phyloP scores from a whole-genome alignment of 1,140 invertebrate genomes.

The Portunus trituberculatus region DNA sequence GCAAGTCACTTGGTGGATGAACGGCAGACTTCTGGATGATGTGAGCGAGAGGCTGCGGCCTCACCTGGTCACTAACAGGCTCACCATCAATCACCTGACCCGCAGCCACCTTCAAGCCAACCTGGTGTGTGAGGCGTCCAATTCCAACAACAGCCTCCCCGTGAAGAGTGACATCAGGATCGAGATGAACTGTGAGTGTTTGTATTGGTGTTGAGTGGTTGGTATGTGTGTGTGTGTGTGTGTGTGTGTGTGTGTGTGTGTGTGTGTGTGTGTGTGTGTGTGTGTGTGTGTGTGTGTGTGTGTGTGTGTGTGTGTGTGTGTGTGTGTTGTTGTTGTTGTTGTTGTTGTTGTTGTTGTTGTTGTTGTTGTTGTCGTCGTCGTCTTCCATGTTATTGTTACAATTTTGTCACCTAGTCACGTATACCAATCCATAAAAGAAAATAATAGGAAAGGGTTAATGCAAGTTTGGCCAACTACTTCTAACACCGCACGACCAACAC shows the following conservation, averaged over 20 bases:
- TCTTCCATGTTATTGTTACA: too few relatives aligned
- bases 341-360: too few relatives aligned
- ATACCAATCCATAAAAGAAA: too few relatives aligned
- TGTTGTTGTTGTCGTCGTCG: too few relatives aligned
- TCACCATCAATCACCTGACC: conserved; percentile 78
- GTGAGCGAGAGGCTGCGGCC: conserved; percentile 78
- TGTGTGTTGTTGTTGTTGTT: too few relatives aligned
- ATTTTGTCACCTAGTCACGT: too few relatives aligned
- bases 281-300: conserved; percentile 32
- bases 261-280: not conserved
- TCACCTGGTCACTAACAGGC: conserved; percentile 73
- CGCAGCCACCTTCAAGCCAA: conserved; percentile 78
- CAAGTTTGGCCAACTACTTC: too few relatives aligned
- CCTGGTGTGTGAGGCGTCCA: conserved; percentile 79
- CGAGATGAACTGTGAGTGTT: conserved; percentile 77
- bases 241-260: conserved; percentile 34
- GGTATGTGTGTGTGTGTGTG: conserved; percentile 30
- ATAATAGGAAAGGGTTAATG: too few relatives aligned
- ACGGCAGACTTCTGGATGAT: conserved; percentile 60
- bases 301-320: conserved; percentile 43
- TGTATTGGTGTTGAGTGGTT: not conserved
- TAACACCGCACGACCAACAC: too few relatives aligned
- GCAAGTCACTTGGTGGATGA: conserved; percentile 73
- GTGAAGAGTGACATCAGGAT: conserved; percentile 78
- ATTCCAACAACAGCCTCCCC: conserved; percentile 77